Percentiles rank a stretch among this genome's conserved stretches.
These are phyloP conservation scores for Nesidiocoris tenuis DNA, from an alignment of 2,888 invertebrate genomes.

Conservation along the genomic window DNA sequence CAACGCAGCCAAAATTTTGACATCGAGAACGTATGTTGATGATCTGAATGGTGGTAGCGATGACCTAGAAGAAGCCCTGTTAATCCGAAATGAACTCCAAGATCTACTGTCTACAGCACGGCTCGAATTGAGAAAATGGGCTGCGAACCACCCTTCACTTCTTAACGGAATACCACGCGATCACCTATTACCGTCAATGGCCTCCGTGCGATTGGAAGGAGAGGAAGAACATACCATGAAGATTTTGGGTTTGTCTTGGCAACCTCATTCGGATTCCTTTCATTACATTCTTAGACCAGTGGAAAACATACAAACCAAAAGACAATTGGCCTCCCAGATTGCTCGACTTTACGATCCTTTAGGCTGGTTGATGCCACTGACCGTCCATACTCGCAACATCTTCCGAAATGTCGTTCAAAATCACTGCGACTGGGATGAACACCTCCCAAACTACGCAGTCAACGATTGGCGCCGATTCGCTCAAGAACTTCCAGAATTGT, in stretches of 20 bases:
- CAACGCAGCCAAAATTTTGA: background rate
- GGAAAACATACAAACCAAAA: background rate
- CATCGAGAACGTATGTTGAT: background rate
- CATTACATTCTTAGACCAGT: background rate
- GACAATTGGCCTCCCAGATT: background rate
- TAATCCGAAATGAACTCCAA: background rate
- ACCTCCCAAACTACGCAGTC: background rate
- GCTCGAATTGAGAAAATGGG: conserved; percentile 7
- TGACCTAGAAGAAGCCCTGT: background rate
- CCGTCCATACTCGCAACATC: background rate
- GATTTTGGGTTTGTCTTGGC: background rate
- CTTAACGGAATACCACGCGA: background rate
- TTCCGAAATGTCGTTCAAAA: background rate
- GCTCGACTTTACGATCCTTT: background rate
- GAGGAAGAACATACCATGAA: conserved; percentile 5
- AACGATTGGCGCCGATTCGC: background rate
- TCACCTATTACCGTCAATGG: background rate
- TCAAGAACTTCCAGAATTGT: background rate
- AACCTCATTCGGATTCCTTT: background rate
- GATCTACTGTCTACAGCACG: background rate
- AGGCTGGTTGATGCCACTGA: background rate
- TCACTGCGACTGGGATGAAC: background rate
- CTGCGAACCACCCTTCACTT: background rate
- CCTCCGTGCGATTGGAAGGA: background rate
- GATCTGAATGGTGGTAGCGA: background rate